Base-by-base conservation (phyloP, 2,113 vertebrate genomes). In the Noturus placidus region DNA sequence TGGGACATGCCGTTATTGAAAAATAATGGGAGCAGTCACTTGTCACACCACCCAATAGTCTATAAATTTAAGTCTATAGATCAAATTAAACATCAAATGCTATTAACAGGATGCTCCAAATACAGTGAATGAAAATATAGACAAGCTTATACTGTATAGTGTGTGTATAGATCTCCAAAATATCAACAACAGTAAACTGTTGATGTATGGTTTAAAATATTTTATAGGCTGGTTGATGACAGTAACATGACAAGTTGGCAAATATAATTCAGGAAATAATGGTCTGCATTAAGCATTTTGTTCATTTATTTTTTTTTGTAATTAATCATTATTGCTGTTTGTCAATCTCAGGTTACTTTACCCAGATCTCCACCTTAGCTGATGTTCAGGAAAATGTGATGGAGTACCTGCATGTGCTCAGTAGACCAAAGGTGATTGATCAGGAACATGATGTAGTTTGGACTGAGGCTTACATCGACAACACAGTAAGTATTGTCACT, bases 321-420 rank as follows among this genome's bases (percentile, higher is more conserved):
- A 27, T 50, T 19, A 46, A 20, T 76, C 25, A 79, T 61, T n/a
- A 77, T 78, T 19, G 38, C 57, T 38, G 57, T 65, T 87, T 80
- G 92, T 90, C n/a, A 74, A 80, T 76, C 42, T 82, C 94, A 99
- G 98, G 98, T 2, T 99, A 98, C 92, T 99, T 99, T 85, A 99
- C 98, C 77, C 98, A 99, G 92, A 99, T 99, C 89, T 99, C 98
- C 72, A 99, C 98, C 0, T 87, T 99, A 93, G 98, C 98, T 50
- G 98, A 99, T 2, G 97, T 99, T 81, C 98, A 99, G 84, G 98
- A 99, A 93, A 99, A 99, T 0, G 98, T 99, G 89, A 99, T 99
- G 98, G 98, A 99, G 91, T 99, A 99, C 89, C 97, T 99, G 17
- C 98, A 99, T 0, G 98, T 99, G 35, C 96, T 99, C 80, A 99